These are phyloP conservation scores for Eublepharis macularius DNA, from an alignment of 2,113 vertebrate species.

Conservation along the genomic window DNA sequence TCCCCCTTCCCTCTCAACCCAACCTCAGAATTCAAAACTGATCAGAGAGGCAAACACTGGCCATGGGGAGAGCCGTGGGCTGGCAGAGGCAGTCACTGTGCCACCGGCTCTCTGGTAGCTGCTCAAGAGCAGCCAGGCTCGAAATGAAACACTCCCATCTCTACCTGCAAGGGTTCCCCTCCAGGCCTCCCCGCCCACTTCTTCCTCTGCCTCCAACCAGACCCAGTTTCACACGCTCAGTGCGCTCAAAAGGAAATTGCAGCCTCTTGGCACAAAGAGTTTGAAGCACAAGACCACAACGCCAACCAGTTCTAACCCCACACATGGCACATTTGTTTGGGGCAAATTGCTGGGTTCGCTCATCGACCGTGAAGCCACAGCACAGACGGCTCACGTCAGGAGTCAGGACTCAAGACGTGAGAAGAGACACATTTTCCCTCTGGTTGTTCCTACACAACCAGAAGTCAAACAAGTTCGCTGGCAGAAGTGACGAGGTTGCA, in stretches of 20 bases:
- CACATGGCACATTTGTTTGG: not conserved
- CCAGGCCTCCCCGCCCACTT: slow-evolving; percentile 35
- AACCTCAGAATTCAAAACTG: not conserved
- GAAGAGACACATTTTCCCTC: not conserved
- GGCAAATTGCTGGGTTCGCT: not conserved
- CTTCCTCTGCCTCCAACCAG: rapidly evolving
- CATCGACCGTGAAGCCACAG: not conserved
- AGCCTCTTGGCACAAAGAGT: not conserved
- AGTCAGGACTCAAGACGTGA: rapidly evolving
- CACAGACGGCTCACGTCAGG: not conserved
- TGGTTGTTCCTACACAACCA: not conserved
- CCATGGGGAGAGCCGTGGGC: no score
- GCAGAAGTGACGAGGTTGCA: not conserved
- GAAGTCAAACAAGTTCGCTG: no score
- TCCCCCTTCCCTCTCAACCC: no score
- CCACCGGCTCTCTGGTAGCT: not conserved
- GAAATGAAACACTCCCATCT: slow-evolving; percentile 43
- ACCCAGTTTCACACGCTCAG: not conserved
- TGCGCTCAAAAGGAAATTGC: not conserved
- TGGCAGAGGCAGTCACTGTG: no score
- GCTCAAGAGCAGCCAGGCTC: not conserved
- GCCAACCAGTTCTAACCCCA: not conserved
- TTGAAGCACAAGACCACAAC: not conserved
- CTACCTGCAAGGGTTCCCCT: slow-evolving; percentile 47
- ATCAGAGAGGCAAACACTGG: not conserved